phyloP scores from a whole-genome alignment of 2,113 vertebrate genomes.

The Chloropsis cyanopogon region DNA sequence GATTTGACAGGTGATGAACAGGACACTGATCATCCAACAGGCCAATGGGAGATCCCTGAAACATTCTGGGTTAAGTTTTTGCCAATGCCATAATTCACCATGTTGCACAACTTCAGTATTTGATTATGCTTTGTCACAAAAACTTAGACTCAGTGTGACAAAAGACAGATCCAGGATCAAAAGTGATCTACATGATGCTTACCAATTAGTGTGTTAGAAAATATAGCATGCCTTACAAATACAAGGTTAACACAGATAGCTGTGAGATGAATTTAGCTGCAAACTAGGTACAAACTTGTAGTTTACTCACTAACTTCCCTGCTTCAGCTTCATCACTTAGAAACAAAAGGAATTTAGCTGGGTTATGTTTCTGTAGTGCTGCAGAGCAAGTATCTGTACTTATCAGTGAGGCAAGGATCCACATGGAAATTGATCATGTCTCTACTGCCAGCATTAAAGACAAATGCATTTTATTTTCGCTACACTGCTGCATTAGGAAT shows the following conservation, averaged over 20 bases:
- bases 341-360: background rate
- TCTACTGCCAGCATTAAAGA: background rate
- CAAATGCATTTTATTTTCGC: background rate
- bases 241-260: background rate
- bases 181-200: background rate
- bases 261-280: background rate
- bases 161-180: background rate
- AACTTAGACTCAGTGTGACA: background rate
- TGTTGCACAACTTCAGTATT: background rate
- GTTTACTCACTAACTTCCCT: background rate
- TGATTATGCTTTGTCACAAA: background rate
- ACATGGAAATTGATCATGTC: background rate
- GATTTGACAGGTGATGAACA: background rate
- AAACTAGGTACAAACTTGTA: background rate
- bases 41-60: background rate
- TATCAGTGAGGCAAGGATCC: background rate
- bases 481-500: background rate
- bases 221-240: background rate
- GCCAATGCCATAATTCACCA: background rate
- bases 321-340: background rate
- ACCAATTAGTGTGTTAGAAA: background rate
- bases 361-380: background rate
- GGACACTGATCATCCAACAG: background rate
- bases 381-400: background rate
- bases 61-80: background rate